These are phyloP conservation scores for Oxyruncus cristatus DNA, from an alignment of 2,113 vertebrate genomes.

Conservation along the genomic window DNA sequence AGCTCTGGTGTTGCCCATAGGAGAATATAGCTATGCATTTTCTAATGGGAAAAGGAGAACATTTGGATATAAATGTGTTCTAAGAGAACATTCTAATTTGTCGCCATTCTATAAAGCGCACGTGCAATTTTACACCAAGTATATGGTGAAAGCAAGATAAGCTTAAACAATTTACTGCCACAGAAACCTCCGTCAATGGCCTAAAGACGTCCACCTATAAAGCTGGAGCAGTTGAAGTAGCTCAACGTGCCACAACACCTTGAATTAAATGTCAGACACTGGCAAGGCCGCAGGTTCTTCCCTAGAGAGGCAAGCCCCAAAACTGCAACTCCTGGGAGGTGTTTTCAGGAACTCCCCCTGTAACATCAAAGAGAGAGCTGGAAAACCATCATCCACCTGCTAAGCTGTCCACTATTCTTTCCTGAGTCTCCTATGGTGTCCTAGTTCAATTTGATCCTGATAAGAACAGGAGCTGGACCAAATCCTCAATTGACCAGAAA, in stretches of 20 bases:
- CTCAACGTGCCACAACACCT: too few species aligned
- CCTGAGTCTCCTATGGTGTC: background rate
- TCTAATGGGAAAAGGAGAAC: slow-evolving; percentile 55
- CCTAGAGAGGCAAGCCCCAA: too few species aligned
- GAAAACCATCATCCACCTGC: background rate
- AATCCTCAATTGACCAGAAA: background rate
- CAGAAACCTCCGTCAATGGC: too few species aligned
- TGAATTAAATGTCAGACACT: too few species aligned
- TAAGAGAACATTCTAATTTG: too few species aligned
- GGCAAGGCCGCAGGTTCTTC: too few species aligned
- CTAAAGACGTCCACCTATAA: too few species aligned
- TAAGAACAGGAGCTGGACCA: background rate
- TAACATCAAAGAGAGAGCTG: background rate
- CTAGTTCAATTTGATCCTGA: background rate
- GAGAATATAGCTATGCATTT: slow-evolving; percentile 84
- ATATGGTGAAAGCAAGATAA: too few species aligned
- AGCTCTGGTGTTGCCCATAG: too few species aligned
- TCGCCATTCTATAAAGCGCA: background rate
- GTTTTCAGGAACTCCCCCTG: background rate
- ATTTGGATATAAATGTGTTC: too few species aligned
- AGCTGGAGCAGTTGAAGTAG: too few species aligned
- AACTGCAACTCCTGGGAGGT: background rate
- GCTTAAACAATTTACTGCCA: too few species aligned
- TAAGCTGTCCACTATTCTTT: background rate
- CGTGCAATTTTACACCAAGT: background rate